Base-by-base conservation (phyloP, 2,113 vertebrate genomes). In the Nicator chloris region DNA sequence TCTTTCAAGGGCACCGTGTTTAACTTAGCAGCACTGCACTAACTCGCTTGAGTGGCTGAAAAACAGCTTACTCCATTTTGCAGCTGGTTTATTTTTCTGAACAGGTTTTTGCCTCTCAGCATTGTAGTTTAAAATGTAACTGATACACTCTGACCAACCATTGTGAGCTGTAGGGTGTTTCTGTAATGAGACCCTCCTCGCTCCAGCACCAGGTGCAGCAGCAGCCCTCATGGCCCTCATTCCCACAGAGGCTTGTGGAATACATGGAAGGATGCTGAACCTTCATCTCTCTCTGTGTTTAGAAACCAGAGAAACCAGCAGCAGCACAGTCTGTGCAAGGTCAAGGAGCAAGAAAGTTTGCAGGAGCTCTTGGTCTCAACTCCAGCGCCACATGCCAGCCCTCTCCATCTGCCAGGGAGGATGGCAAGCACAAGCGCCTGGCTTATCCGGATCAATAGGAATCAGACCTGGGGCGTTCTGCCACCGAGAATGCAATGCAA, bases 361-460 rank as follows among this genome's bases (percentile, higher is more conserved):
- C 60, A 61, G 42, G 40, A 86, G 53, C 0, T 0, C 51, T 63
- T 5, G 2, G 39, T 56, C 22, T 47, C 16, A 18, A 18, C 26
- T 65, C 59, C 0, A 0, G 45, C 1, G 1, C 45, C 57, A 51
- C 81, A 39, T 1, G 31, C 28, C 75, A 84, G 86, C 35, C 40
- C 64, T 45, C 44, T 81, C 84, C 61, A 50, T 63, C 84, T 54
- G 65, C 73, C 78, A 73, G 42, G 15, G 30, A 56, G n/a, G n/a
- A 24, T 11, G 14, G 54, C 26, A 26, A 77, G n/a, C 0, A 28
- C 26, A 22, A 72, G 31, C 0, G 0, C 49, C 71, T 1, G 1
- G 73, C 28, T 88, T 45, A 47, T 33, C 78, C 1, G 0, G 44
- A 92, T 84, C 79, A 39, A 80, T 6, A 77, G 75, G 68, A 96